Evolutionary conservation across 2,797 vertebrate species (phyloP).

Genomic region (Lepus townsendii): DNA sequence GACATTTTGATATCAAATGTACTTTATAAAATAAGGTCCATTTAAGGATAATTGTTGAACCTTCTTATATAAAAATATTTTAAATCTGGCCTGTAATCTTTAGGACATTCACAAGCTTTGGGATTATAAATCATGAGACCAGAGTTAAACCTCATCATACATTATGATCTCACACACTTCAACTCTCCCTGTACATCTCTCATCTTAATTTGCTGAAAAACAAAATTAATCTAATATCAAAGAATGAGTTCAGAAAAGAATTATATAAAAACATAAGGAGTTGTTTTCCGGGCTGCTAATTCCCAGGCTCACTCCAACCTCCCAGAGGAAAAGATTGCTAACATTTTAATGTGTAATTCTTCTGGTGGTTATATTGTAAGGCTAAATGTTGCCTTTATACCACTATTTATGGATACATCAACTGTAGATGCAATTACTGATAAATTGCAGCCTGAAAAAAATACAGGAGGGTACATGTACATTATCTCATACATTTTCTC

Average conservation of each 20-base stretch:
- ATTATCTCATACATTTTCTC: background rate
- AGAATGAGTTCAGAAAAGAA: background rate
- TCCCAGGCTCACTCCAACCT: background rate
- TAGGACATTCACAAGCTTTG: background rate
- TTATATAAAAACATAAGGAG: background rate
- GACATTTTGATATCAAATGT: background rate
- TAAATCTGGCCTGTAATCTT: background rate
- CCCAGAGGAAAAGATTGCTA: background rate
- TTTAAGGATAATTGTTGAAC: background rate
- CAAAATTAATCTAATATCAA: background rate
- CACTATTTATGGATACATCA: background rate
- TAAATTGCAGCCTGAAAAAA: background rate
- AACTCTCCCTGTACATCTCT: background rate
- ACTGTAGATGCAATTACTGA: background rate
- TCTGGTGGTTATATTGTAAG: background rate
- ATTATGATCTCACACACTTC: background rate
- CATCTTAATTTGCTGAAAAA: background rate
- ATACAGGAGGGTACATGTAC: background rate
- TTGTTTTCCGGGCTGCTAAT: background rate
- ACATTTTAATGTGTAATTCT: slow-evolving; percentile 22
- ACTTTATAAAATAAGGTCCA: background rate
- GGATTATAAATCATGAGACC: background rate
- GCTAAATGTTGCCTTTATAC: background rate
- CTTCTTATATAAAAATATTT: background rate
- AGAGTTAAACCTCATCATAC: background rate